Evolutionary conservation across 2,888 invertebrate genomes (phyloP).

Genomic region (Kryphioiulus occultus): DNA sequence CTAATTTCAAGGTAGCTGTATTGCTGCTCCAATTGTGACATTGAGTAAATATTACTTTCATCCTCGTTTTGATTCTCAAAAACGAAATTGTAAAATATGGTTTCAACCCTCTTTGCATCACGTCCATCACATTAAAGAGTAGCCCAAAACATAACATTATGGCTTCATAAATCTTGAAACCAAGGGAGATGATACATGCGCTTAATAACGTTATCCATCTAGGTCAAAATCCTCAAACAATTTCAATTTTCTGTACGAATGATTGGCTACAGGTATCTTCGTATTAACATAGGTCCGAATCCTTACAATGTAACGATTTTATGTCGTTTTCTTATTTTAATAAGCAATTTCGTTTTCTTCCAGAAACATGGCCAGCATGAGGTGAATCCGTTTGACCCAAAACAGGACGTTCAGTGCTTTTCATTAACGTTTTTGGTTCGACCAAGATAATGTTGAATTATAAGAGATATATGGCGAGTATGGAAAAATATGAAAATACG

Average conservation of each 20-base stretch:
- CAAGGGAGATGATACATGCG: not conserved
- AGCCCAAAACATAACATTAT: not conserved
- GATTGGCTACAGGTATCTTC: not conserved
- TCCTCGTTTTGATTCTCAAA: no score
- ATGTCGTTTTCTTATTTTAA: not conserved
- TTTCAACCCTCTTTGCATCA: not conserved
- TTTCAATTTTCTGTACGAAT: not conserved
- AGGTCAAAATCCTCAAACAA: not conserved
- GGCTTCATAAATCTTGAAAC: not conserved
- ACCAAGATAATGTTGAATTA: not conserved
- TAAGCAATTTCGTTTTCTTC: slow-evolving; percentile 17
- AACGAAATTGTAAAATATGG: not conserved
- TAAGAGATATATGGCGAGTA: not conserved
- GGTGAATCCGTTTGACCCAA: slow-evolving; percentile 4
- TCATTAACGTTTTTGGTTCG: not conserved
- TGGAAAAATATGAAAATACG: not conserved
- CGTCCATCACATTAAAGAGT: not conserved
- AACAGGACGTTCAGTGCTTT: not conserved
- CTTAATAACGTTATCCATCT: slow-evolving; percentile 3
- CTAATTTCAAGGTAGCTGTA: no score
- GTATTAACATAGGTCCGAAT: not conserved
- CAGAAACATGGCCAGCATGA: not conserved
- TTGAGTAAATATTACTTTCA: no score
- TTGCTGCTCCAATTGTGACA: no score
- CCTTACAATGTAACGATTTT: not conserved